Evolutionary conservation across 2,888 invertebrate species (phyloP).

Genomic region (Macropis europaea): DNA sequence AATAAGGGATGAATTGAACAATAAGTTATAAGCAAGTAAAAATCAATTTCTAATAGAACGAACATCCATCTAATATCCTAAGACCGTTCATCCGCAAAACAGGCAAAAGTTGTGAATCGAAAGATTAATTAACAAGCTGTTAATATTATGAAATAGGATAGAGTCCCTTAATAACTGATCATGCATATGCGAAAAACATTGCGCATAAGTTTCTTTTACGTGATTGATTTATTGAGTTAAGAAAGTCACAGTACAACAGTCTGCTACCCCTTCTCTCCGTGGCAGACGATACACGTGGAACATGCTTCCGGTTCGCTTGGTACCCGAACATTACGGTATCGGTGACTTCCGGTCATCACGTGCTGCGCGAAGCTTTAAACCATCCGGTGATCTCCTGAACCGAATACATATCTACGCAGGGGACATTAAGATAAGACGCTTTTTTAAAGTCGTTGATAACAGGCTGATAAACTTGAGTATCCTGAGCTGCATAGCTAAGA

Average conservation of each 20-base stretch:
- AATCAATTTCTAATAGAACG: too few relatives aligned
- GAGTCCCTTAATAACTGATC: slow-evolving; percentile 40
- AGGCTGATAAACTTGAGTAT: neutral
- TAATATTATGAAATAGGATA: too few relatives aligned
- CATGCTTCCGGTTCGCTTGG: slow-evolving; percentile 70
- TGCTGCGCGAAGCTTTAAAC: slow-evolving; percentile 21
- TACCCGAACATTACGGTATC: slow-evolving; percentile 73
- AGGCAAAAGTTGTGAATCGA: too few relatives aligned
- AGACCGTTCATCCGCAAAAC: too few relatives aligned
- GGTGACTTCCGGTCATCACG: slow-evolving; percentile 71
- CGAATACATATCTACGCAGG: slow-evolving; percentile 32
- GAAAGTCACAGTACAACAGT: slow-evolving; percentile 59
- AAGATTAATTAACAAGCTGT: slow-evolving; percentile 13
- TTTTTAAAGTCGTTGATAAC: slow-evolving; percentile 11
- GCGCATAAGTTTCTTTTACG: slow-evolving; percentile 66
- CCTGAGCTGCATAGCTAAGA: too few relatives aligned
- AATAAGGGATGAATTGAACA: too few relatives aligned
- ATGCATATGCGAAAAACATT: slow-evolving; percentile 55
- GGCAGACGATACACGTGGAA: slow-evolving; percentile 67
- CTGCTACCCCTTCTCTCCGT: slow-evolving; percentile 41
- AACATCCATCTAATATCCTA: too few relatives aligned
- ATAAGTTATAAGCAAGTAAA: too few relatives aligned
- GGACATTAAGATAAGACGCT: slow-evolving; percentile 25
- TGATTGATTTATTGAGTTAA: slow-evolving; percentile 68
- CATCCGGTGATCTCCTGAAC: slow-evolving; percentile 38